Base-by-base conservation (phyloP, 2,888 invertebrate genomes). In the Dynastes tityus region DNA sequence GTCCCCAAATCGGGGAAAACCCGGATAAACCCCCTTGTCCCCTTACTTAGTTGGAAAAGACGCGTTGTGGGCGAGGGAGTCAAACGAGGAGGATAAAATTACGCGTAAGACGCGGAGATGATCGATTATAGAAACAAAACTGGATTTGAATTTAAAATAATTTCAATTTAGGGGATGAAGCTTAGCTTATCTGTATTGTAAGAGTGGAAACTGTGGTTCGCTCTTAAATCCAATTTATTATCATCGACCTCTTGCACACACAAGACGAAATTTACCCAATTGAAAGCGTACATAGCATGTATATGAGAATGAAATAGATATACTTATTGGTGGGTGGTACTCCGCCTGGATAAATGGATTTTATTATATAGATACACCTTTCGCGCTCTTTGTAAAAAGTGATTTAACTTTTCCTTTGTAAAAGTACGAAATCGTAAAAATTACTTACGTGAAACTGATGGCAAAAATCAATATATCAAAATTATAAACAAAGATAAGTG, bases 71-170 rank as follows among this genome's bases (percentile, higher is more conserved):
- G 65, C 3, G 32, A 37, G 32, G 5, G 73, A 81, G 86, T 87
- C 45, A 86, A 86, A 87, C 85, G 83, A 63, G 90, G 90, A 89
- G 91, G 91, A 91, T 91, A 91, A 91, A 92, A 92, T 92, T 91
- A 92, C 90, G 90, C 89, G 89, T 51, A 89, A 91, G 55, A 22
- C 55, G 22, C 55, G 8, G 55, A 58, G 91, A 91, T 92, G 91
- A 92, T 92, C 91, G 91, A 91, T 92, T 92, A 91, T 91, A 91
- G 91, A 91, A 91, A 91, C 83, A 84, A 84, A 81, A 80, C 78
- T 55, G 80, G 77, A 87, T 87, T 88, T 88, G 85, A 88, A 88
- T 88, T 88, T 87, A 86, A 87, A 87, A 87, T 87, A 84, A 87
- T 87, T 86, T 85, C 83, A 83, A 83, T 86, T 87, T 87, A 86